Evolutionary conservation across 2,888 invertebrate species (phyloP).

Genomic region (Drosophila buzzatii): DNA sequence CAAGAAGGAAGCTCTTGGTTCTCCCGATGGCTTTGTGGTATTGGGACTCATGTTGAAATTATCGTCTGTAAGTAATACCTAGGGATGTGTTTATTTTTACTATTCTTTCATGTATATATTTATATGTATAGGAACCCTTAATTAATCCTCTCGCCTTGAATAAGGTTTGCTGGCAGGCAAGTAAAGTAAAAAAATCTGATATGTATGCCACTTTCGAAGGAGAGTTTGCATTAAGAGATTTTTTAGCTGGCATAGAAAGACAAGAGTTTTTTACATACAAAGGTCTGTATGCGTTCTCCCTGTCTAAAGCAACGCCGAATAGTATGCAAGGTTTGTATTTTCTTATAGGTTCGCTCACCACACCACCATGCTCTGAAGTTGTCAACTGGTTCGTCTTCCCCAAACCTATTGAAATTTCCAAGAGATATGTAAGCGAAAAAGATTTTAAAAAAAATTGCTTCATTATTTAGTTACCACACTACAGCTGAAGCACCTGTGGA

Average conservation of each 20-base stretch:
- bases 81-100: neutral
- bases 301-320: too few species aligned
- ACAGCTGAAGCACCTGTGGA: conserved; percentile 60
- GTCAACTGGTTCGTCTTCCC: conserved; percentile 67
- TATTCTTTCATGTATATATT: neutral
- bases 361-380: conserved; percentile 64
- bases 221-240: conserved; percentile 40
- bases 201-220: conserved; percentile 17
- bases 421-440: conserved; percentile 36
- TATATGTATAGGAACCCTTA: conserved; percentile 1
- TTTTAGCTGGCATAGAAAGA: conserved; percentile 36
- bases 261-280: conserved; percentile 55
- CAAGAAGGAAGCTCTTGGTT: conserved; percentile 33
- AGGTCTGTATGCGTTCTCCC: conserved; percentile 29
- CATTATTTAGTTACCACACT: neutral
- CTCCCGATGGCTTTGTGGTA: conserved; percentile 64
- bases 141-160: conserved; percentile 24
- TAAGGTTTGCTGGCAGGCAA: conserved; percentile 36
- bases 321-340: neutral
- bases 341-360: conserved; percentile 58
- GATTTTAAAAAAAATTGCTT: too few species aligned
- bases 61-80: conserved; percentile 24
- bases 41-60: conserved; percentile 47
- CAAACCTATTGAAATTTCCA: conserved; percentile 50
- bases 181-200: conserved; percentile 23